A percentile compares a stretch with the other conserved stretches of the same genome.
Conservation (phyloP, 2,113 vertebrate genomes). For the Gallinago undulata region DNA sequence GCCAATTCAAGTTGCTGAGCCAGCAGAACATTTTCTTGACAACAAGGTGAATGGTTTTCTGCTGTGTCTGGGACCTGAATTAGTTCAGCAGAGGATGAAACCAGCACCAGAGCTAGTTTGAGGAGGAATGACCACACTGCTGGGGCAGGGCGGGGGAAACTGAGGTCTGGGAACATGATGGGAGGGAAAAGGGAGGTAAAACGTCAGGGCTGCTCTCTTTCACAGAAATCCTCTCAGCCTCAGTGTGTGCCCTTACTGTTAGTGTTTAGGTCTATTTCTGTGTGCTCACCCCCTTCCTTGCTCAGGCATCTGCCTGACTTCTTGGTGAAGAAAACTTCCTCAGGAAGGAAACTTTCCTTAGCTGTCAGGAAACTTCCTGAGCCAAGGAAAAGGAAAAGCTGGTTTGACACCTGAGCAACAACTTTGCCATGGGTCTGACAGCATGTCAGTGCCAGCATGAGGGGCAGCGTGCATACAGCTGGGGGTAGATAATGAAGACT, state of each 20-base stretch:
- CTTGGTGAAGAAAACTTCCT: not conserved
- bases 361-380: not conserved
- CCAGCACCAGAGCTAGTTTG: not conserved
- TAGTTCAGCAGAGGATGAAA: not conserved
- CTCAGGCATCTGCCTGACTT: not conserved
- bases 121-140: not conserved
- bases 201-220: not conserved
- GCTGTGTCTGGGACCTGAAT: not conserved
- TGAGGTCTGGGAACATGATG: not conserved
- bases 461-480: not conserved
- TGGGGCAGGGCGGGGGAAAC: not conserved
- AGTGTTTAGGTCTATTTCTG: not conserved
- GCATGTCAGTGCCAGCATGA: fast-evolving
- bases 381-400: not conserved
- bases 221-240: not conserved
- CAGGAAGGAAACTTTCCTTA: not conserved
- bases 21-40: not conserved
- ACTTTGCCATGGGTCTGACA: not conserved
- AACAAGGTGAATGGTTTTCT: not conserved
- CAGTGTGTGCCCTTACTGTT: fast-evolving
- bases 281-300: not conserved
- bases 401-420: not conserved
- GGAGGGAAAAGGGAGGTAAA: not conserved
- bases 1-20: not conserved
- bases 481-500: not conserved